Percentiles rank a stretch among this genome's conserved stretches.
phyloP scores from a whole-genome alignment of 2,888 invertebrate genomes.

The Acholoe squamosa region DNA sequence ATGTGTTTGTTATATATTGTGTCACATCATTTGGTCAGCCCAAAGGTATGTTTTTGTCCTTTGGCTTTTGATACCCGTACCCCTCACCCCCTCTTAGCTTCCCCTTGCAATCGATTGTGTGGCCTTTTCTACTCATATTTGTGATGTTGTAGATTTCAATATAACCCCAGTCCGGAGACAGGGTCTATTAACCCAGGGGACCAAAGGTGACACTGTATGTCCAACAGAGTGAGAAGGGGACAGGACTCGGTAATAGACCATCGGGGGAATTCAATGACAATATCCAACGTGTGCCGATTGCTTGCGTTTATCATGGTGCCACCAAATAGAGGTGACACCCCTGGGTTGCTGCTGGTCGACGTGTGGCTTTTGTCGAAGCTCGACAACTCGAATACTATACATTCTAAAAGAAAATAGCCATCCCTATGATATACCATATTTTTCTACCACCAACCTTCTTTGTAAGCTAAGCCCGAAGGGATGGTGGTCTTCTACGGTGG shows the following conservation, averaged over 20 bases:
- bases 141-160: constrained; percentile 37
- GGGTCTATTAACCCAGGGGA: neutral
- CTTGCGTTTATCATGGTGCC: neutral
- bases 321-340: constrained; percentile 19
- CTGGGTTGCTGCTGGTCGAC: neutral
- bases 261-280: constrained; percentile 19
- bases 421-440: too few relatives aligned
- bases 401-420: neutral
- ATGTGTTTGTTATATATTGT: neutral
- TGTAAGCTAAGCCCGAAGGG: too few relatives aligned
- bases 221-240: neutral
- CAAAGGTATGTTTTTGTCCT: neutral
- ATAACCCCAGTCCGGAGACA: neutral
- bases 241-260: neutral
- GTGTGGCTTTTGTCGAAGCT: neutral
- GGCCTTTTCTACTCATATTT: too few relatives aligned
- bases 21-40: neutral
- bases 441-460: too few relatives aligned
- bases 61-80: neutral
- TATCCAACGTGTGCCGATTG: neutral
- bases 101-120: too few relatives aligned
- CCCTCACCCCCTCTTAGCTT: too few relatives aligned
- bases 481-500: too few relatives aligned
- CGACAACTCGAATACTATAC: neutral
- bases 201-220: neutral